Percentiles rank a stretch among this genome's conserved stretches.
Evolutionary conservation across 2,113 vertebrate species (phyloP).

Genomic region (Hassar affinis): DNA sequence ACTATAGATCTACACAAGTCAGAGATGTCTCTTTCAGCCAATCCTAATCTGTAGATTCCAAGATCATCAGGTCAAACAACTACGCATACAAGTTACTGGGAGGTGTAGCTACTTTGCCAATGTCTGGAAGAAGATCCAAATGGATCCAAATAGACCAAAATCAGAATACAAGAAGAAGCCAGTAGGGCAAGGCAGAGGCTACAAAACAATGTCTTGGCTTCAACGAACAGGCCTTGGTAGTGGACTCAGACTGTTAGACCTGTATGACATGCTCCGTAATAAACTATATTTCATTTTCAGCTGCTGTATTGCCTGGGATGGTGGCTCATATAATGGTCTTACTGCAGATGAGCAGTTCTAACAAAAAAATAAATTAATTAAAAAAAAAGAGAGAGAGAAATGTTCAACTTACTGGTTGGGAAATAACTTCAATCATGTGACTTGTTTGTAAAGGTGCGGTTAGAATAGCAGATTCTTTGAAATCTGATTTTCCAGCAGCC

Average conservation of each 20-base stretch:
- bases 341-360: neutral
- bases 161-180: neutral
- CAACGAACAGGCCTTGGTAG: neutral
- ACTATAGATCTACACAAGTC: no score
- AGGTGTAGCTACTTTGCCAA: no score
- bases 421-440: slow-evolving; percentile 57
- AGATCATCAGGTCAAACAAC: no score
- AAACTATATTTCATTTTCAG: neutral
- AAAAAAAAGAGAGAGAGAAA: neutral
- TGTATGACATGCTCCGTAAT: neutral
- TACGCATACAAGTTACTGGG: no score
- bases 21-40: no score
- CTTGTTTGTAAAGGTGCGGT: slow-evolving; percentile 54
- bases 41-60: no score
- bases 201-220: neutral
- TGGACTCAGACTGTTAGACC: neutral
- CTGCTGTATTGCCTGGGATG: neutral
- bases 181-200: no score
- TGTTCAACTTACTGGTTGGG: slow-evolving; percentile 76
- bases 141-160: no score
- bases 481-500: neutral
- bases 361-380: no score
- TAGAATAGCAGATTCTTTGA: neutral
- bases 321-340: neutral
- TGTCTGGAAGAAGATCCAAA: no score